Evolutionary conservation across 2,888 invertebrate genomes (phyloP), one percentile per base, ranked within the genome.

Genomic region (Lamellibrachia satsuma): DNA sequence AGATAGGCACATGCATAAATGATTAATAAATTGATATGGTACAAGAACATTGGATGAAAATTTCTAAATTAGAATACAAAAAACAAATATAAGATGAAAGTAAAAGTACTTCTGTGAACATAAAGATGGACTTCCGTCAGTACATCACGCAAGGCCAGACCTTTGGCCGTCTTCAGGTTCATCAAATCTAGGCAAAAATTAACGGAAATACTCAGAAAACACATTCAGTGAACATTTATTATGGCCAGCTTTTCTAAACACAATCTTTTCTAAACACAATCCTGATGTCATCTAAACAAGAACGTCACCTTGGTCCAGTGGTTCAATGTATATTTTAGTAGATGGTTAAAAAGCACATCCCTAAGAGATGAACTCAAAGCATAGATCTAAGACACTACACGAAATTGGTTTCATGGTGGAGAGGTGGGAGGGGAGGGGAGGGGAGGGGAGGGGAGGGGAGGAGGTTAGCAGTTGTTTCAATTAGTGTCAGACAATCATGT

Each of bases 81-180:
- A 75, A n/a, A 75, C 22, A 75, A 75, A 39, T 39, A 39, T 39
- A 39, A 39, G 39, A 39, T 39, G 60, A 60, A 60, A 60, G 60
- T 15, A 60, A 91, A 97, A 97, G 97, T 97, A 99, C 99, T 97
- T 97, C 98, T 97, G 97, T 98, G 98, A 92, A 99, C 97, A 95
- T 98, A 98, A 6, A 97, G 97, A 96, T 99, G 99, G 22, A 99
- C 97, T 97, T 99, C 99, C 0, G 98, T 98, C 92, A 99, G 96
- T 95, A 99, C 98, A 96, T 99, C 99, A 94, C 98, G 98, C 52
- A 99, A 97, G 0, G 99, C 99, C 93, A 99, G 97, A 4, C 99
- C 99, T 97, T 99, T 99, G 0, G 97, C 97, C 90, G 98, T 97
- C 97, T 99, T 99, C 91, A 99, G 94, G 39, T 96, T 94, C 93